A percentile compares a stretch with the other conserved stretches of the same genome.
Evolutionary conservation across 2,113 vertebrate genomes (phyloP).

Genomic region (Oxygymnocypris stewartii): DNA sequence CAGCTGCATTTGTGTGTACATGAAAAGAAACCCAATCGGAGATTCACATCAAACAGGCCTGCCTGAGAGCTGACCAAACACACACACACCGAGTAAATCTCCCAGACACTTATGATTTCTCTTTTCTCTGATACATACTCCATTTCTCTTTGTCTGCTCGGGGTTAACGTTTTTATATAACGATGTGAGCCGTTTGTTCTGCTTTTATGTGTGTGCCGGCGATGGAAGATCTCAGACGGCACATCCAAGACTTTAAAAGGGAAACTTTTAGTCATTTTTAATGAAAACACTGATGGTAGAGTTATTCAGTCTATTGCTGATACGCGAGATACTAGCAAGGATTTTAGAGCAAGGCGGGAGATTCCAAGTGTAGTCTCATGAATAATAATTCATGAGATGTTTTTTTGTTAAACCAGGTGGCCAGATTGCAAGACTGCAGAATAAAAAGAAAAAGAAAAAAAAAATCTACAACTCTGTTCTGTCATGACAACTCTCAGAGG

Average conservation of each 20-base stretch:
- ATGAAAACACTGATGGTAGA: background rate
- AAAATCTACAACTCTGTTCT: background rate
- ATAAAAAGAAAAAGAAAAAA: background rate
- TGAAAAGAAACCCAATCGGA: constrained; percentile 36
- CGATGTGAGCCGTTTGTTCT: background rate
- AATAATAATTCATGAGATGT: constrained; percentile 17
- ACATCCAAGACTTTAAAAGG: background rate
- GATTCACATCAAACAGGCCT: constrained; percentile 40
- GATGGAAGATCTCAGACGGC: background rate
- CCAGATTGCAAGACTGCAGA: background rate
- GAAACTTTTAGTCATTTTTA: background rate
- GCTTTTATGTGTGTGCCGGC: background rate
- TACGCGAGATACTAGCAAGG: too few species aligned
- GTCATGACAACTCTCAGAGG: too few species aligned
- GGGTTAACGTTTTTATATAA: constrained; percentile 20
- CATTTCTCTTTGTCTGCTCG: constrained; percentile 28
- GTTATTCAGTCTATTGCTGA: background rate
- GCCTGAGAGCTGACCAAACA: constrained; percentile 29
- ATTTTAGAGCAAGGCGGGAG: background rate
- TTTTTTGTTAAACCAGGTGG: background rate
- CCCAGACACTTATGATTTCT: constrained; percentile 19
- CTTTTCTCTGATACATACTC: constrained; percentile 22
- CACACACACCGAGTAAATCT: constrained; percentile 7
- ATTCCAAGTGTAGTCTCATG: background rate
- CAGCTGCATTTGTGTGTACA: constrained; percentile 31